Evolutionary conservation across 2,113 vertebrate species (phyloP).

Genomic region (Astatotilapia flaviijosephi): DNA sequence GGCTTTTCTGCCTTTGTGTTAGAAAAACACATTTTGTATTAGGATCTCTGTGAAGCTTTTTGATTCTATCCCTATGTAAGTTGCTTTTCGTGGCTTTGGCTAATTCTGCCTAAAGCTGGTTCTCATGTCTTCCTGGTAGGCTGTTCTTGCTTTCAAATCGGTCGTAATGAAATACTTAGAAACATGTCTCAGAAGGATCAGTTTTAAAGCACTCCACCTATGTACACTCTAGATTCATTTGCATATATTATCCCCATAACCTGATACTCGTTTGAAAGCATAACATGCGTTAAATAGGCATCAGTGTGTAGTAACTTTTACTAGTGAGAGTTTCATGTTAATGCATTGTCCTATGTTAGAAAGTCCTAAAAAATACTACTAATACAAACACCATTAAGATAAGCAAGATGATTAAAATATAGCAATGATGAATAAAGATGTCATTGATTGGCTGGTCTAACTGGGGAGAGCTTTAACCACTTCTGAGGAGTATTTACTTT

Average conservation of each 20-base stretch:
- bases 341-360: background rate
- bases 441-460: background rate
- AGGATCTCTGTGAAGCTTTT: background rate
- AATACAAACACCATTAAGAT: background rate
- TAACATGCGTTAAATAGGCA: background rate
- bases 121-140: background rate
- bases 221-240: background rate
- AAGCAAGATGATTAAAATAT: background rate
- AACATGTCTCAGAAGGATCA: background rate
- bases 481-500: background rate
- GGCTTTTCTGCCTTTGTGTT: background rate
- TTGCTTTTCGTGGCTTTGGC: background rate
- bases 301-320: background rate
- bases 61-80: background rate
- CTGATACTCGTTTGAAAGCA: background rate
- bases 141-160: background rate
- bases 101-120: background rate
- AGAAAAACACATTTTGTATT: background rate
- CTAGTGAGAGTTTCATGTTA: background rate
- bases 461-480: background rate
- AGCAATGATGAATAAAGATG: background rate
- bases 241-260: background rate
- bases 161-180: background rate
- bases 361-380: background rate
- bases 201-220: background rate